Evolutionary conservation across 92 coral and sea anemone genomes (phyloP), one percentile per base, ranked within the genome.

Genomic region (Actinostola sp.): DNA sequence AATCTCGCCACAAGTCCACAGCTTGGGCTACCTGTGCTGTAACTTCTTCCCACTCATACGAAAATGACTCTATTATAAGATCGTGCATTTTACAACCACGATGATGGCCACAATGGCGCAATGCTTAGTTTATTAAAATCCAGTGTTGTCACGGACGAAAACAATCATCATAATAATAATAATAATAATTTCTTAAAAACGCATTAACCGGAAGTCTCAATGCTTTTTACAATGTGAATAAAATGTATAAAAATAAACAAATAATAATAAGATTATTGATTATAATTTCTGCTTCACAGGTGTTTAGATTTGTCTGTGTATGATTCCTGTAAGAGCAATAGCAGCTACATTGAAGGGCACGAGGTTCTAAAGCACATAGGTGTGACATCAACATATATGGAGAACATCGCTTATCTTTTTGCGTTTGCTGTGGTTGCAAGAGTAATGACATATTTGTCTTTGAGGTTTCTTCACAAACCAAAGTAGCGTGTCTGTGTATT

Each of bases 391-490:
- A 45, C 92, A 1, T 83, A 77, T 21, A 88, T 88, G 19, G 88
- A 81, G 65, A 90, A 90, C 65, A 33, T 88, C 16, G 89, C 80
- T 10, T 73, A 67, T 52, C 80, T 93, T 10, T 2, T 90, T 27
- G 67, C 52, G 42, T 84, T 84, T 51, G 72, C 64, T 31, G 6
- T 76, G 16, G 31, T 84, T 20, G 88, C 88, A 51, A 81, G 98
- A 56, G 66, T 61, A 14, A 31, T 78, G 20, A 83, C 93, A 12
- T 93, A 93, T 34, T 72, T 89, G 15, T 71, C 92, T 8, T 73
- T 93, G 35, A 81, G 98, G 30, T 93, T 43, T 46, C 51, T 88
- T 5, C 88, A 92, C 36, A 84, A 75, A 50, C 98, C 98, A 26
- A 86, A 69, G 43, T 84, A 80, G 50, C n/a, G n/a, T n/a, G n/a